Evolutionary conservation across 2,888 invertebrate species (phyloP).

Genomic region (Unio delphinus): DNA sequence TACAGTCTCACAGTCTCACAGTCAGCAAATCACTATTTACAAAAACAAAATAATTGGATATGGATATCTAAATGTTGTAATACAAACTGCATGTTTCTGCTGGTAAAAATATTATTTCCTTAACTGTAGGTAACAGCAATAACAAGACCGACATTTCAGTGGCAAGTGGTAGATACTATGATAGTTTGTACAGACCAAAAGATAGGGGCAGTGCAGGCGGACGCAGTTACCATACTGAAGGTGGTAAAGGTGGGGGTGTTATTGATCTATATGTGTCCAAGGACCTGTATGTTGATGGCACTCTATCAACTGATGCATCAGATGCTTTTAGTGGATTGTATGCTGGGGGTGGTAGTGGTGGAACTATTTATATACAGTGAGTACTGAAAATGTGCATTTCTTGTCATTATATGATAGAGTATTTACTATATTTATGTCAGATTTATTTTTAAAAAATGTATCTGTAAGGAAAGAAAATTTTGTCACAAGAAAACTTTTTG

Average conservation of each 20-base stretch:
- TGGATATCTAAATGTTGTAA: no score
- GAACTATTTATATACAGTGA: conserved; percentile 40
- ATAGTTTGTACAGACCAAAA: conserved; percentile 40
- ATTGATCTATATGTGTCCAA: conserved; percentile 32
- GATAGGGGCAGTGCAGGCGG: conserved; percentile 49
- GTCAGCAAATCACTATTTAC: no score
- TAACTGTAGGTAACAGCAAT: conserved; percentile 9
- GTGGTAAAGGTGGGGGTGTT: conserved; percentile 47
- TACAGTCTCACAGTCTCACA: no score
- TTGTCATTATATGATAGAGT: background rate
- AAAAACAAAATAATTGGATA: no score
- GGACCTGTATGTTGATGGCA: conserved; percentile 35
- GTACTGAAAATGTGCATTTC: background rate
- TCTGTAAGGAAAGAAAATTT: no score
- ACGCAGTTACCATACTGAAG: conserved; percentile 11
- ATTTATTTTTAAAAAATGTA: no score
- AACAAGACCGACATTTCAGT: conserved; percentile 1
- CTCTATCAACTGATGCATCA: conserved; percentile 39
- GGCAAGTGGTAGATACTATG: conserved; percentile 39
- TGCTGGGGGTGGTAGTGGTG: conserved; percentile 56
- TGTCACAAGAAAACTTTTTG: no score
- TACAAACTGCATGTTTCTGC: no score
- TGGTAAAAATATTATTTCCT: background rate
- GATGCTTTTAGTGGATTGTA: conserved; percentile 20
- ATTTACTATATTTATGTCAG: no score